Base-by-base conservation (phyloP, 1,140 invertebrate genomes). In the Lordiphosa clarofinis region DNA sequence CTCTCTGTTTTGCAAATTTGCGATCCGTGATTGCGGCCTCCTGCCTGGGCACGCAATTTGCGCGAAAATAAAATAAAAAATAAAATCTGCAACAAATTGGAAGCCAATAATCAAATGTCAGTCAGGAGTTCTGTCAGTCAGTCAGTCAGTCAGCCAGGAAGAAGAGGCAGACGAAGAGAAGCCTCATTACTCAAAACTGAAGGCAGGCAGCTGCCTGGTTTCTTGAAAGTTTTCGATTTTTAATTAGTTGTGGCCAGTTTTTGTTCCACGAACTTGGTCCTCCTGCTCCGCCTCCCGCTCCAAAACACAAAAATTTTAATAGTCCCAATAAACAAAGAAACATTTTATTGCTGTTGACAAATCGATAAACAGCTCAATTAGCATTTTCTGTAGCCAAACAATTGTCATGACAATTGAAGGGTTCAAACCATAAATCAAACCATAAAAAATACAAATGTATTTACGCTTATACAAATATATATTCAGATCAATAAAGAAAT, bases 101-200 rank as follows among this genome's bases (percentile, higher is more conserved):
- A 88, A 88, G 87, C 86, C 87, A 88, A 88, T 88, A 88, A 88
- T 88, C 82, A 88, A 88, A 88, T 87, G 82, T 87, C 81, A 88
- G 81, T 81, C 81, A 88, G 68, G 54, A 52, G 46, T 49, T 55
- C 61, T 13, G 46, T 63, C 60, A 61, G 57, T 43, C 46, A 50
- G 46, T 62, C 63, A 62, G 62, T n/a, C n/a, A n/a, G n/a, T n/a
- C n/a, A n/a, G n/a, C n/a, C n/a, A n/a, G n/a, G n/a, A n/a, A n/a
- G n/a, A n/a, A n/a, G n/a, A 21, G 21, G 1, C 21, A 1, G 7
- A 24, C 0, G 3, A 28, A 6, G 36, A 15, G 35, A 42, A 53
- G 37, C 67, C 76, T 81, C 76, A 82, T 82, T 81, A 82, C 57
- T 82, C 76, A 82, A 81, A 68, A 35, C 36, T 12, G 39, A 28